Conservation (phyloP, 1,140 invertebrate genomes). For the Megalonaias nervosa region DNA sequence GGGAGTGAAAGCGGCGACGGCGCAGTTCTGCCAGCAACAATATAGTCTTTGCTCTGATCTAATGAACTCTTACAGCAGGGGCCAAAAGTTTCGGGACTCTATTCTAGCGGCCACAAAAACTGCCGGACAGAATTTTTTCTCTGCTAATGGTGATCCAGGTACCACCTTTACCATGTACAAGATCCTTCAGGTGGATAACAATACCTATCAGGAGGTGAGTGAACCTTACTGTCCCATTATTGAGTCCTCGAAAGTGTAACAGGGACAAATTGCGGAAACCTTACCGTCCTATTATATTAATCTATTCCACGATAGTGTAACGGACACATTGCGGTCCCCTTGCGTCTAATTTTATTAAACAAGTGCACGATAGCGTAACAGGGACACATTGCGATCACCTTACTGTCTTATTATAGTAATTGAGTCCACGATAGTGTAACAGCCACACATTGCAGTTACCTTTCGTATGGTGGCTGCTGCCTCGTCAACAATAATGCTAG, state of each 20-base stretch:
- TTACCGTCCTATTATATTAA: too few species aligned
- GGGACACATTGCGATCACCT: too few species aligned
- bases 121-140: slow-evolving; percentile 4
- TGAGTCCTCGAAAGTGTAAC: too few species aligned
- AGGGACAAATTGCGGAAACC: too few species aligned
- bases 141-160: slow-evolving; percentile 27
- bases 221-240: neutral
- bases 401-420: neutral
- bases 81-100: neutral
- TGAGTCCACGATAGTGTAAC: too few species aligned
- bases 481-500: too few species aligned
- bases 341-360: too few species aligned
- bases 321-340: too few species aligned
- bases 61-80: slow-evolving; percentile 34
- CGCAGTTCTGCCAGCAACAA: slow-evolving; percentile 16
- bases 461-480: too few species aligned
- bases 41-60: slow-evolving; percentile 44
- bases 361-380: too few species aligned
- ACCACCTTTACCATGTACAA: slow-evolving; percentile 19
- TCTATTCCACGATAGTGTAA: too few species aligned
- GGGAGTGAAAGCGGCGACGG: slow-evolving; percentile 40
- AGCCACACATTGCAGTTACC: too few species aligned
- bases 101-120: slow-evolving; percentile 8
- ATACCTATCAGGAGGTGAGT: slow-evolving; percentile 18
- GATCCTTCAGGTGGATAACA: slow-evolving; percentile 14